Evolutionary conservation across 2,113 vertebrate species (phyloP).

Genomic region (Corythoichthys haematopterus): DNA sequence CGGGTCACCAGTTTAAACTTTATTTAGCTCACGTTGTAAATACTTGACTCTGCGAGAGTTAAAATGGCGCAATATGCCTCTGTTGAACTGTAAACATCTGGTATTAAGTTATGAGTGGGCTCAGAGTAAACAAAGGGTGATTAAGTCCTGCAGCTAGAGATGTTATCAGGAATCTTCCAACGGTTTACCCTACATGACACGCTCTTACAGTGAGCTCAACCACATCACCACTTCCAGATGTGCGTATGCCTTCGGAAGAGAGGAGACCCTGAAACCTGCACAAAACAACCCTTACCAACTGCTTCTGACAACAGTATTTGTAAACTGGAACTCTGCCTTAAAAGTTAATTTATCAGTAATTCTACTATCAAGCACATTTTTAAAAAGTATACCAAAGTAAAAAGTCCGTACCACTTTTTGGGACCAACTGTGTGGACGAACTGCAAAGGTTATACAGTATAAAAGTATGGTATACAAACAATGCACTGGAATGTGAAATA

Average conservation of each 20-base stretch:
- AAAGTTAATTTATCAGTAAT: no score
- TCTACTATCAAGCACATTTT: no score
- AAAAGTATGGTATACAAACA: no score
- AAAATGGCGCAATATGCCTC: background rate
- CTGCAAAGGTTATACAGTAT: no score
- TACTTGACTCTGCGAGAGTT: background rate
- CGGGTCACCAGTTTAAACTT: background rate
- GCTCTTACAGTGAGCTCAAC: conserved; percentile 19
- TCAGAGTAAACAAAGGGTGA: background rate
- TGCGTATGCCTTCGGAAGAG: conserved; percentile 19
- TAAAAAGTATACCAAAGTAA: no score
- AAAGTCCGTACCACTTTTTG: no score
- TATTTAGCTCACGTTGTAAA: background rate
- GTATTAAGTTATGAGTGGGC: background rate
- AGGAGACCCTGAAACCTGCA: no score
- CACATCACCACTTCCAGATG: conserved; percentile 49
- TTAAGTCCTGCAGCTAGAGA: background rate
- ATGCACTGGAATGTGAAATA: no score
- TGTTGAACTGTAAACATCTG: background rate
- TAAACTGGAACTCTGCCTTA: no score
- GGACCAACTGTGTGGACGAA: no score
- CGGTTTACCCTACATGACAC: conserved; percentile 19
- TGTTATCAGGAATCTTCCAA: background rate
- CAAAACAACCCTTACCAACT: no score
- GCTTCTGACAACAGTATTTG: no score